Percentiles rank a stretch among this genome's conserved stretches.
phyloP scores from a whole-genome alignment of 2,888 invertebrate genomes.

The Gymnocheta viridis region DNA sequence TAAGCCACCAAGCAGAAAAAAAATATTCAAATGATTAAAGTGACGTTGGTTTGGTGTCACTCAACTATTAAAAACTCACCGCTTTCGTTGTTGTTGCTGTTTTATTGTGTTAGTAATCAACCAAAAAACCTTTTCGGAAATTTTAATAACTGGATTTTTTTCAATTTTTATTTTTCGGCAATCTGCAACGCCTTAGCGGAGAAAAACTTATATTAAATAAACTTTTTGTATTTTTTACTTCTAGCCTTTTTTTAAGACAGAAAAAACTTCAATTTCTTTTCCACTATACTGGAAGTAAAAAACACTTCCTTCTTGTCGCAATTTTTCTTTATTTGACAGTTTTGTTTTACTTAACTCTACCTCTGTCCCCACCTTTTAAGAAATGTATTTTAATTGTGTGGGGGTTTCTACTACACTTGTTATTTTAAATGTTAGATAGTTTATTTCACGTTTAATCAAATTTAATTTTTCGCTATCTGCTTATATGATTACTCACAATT shows the following conservation, averaged over 20 bases:
- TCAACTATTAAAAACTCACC: constrained; percentile 62
- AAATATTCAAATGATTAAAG: constrained; percentile 46
- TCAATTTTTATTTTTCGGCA: constrained; percentile 8
- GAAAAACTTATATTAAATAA: not conserved
- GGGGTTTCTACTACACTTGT: constrained; percentile 21
- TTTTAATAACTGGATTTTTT: constrained; percentile 43
- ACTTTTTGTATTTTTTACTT: not conserved
- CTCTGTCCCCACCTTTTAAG: constrained; percentile 25
- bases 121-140: constrained; percentile 29
- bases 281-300: constrained; percentile 16
- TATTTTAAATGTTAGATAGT: constrained; percentile 25
- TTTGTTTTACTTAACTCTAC: constrained; percentile 38
- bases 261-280: constrained; percentile 48
- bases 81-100: constrained; percentile 60
- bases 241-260: not conserved
- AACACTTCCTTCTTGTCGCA: constrained; percentile 58
- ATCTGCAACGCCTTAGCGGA: constrained; percentile 3
- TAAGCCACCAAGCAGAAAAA: constrained; percentile 45
- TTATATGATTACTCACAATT: constrained; percentile 72
- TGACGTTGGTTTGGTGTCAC: constrained; percentile 64
- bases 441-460: constrained; percentile 42
- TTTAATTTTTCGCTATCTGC: constrained; percentile 61
- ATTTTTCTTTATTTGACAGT: constrained; percentile 55
- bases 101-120: constrained; percentile 56
- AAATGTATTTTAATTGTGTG: constrained; percentile 21